phyloP scores from a whole-genome alignment of 2,113 vertebrate genomes.

The Neodontobutis hainanensis region DNA sequence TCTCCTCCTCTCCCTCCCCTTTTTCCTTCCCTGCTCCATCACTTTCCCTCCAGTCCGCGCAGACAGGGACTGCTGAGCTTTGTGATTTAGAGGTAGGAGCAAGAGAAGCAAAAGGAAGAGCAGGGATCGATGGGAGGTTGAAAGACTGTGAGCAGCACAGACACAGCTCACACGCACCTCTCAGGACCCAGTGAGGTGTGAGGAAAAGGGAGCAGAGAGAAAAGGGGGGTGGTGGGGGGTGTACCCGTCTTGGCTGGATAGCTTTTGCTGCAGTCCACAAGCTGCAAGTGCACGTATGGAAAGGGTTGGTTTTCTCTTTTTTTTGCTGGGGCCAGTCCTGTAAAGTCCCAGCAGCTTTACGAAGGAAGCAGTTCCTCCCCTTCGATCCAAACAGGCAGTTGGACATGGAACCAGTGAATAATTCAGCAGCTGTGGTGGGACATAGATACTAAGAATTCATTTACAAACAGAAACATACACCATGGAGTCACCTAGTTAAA shows the following conservation, averaged over 20 bases:
- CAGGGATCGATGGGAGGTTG: constrained; percentile 35
- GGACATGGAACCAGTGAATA: constrained; percentile 50
- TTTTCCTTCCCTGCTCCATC: constrained; percentile 59
- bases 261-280: constrained; percentile 69
- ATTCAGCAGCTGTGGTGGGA: constrained; percentile 37
- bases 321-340: constrained; percentile 24
- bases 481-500: constrained; percentile 16
- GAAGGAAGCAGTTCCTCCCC: not conserved
- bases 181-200: constrained; percentile 49
- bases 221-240: constrained; percentile 7
- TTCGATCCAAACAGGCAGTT: constrained; percentile 14
- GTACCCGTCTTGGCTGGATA: constrained; percentile 31
- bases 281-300: constrained; percentile 42
- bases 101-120: constrained; percentile 25
- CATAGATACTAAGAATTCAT: constrained; percentile 9
- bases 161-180: constrained; percentile 22
- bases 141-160: constrained; percentile 24
- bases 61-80: constrained; percentile 72
- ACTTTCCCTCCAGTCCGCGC: constrained; percentile 36
- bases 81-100: constrained; percentile 62
- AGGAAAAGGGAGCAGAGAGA: constrained; percentile 12
- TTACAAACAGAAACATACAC: constrained; percentile 9
- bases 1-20: constrained; percentile 55
- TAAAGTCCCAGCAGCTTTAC: constrained; percentile 11
- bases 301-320: constrained; percentile 17